Evolutionary conservation across 2,888 invertebrate species (phyloP).

Genomic region (Sicus ferrugineus): DNA sequence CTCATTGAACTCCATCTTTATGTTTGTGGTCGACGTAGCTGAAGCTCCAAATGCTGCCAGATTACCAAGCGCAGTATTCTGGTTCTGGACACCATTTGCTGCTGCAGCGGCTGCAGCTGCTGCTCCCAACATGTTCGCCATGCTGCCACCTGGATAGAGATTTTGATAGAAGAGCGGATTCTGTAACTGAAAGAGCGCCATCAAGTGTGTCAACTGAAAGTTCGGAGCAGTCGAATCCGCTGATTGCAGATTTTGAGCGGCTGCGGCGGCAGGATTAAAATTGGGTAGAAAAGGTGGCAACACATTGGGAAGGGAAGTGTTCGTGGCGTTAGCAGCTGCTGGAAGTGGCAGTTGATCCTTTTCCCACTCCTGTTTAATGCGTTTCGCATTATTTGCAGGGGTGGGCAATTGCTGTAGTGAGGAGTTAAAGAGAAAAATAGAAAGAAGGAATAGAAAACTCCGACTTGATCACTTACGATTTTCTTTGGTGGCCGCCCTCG

Average conservation of each 20-base stretch:
- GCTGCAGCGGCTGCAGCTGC: slow-evolving; percentile 32
- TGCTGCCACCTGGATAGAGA: slow-evolving; percentile 56
- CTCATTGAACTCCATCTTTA: slow-evolving; percentile 51
- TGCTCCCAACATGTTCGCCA: slow-evolving; percentile 42
- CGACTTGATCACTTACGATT: slow-evolving; percentile 58
- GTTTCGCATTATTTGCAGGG: slow-evolving; percentile 47
- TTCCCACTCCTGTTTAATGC: slow-evolving; percentile 50
- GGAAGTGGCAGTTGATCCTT: slow-evolving; percentile 35
- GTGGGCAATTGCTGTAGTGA: slow-evolving; percentile 51
- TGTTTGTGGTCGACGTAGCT: slow-evolving; percentile 46
- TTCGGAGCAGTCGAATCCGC: slow-evolving; percentile 52
- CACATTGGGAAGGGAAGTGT: slow-evolving; percentile 27
- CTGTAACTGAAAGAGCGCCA: slow-evolving; percentile 61
- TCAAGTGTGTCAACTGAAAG: slow-evolving; percentile 59
- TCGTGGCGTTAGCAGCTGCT: not conserved
- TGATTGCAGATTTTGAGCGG: slow-evolving; percentile 37
- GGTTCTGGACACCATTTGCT: slow-evolving; percentile 31
- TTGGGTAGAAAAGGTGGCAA: slow-evolving; percentile 51
- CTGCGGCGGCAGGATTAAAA: slow-evolving; percentile 43
- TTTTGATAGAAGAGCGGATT: slow-evolving; percentile 63
- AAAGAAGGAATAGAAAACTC: not conserved
- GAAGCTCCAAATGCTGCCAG: slow-evolving; percentile 52
- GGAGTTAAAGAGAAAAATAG: not conserved
- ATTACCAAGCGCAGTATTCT: slow-evolving; percentile 48
- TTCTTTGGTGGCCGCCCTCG: slow-evolving; percentile 62